Evolutionary conservation across 2,888 invertebrate species (phyloP), one percentile per base, ranked within the genome.

Genomic region (Drosophila rubida): DNA sequence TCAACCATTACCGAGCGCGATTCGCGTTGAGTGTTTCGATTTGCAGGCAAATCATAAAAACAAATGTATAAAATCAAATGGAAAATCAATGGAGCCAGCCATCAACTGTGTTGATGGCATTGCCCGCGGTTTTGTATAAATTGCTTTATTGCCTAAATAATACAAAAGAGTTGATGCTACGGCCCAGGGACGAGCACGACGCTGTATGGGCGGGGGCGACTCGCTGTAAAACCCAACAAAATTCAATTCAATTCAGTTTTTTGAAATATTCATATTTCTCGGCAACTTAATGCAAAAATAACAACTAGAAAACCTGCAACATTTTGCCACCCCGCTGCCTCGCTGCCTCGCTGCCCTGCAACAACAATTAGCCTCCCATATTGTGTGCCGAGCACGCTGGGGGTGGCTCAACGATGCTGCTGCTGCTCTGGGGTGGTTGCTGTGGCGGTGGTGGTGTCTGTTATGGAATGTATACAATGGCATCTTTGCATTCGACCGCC

Each of bases 41-140:
- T 82, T 82, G 85, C 85, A 75, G 85, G 75, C 85, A 85, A 85
- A 83, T 83, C 86, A 85, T 85, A 83, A 83, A 82, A 82, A 80
- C 78, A 82, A 83, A 83, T 83, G 82, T 75, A 82, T 80, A 83
- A 85, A 85, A 82, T 80, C 82, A 78, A 83, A 83, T 83, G 75
- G 82, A 85, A 83, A 83, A 83, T 83, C 82, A 83, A 83, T 85
- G 78, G 51, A 82, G 80, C 77, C 76, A 77, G 62, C 82, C 82
- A 82, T 79, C 82, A 85, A 85, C 69, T 70, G 75, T 61, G 69
- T 79, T 72, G 69, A 51, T 75, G 59, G 69, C 78, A 77, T 77
- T 64, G 71, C 75, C 69, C 68, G 83, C 75, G 83, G 80, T 75
- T 84, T 53, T 85, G 80, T 75, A 85, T 82, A 82, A 85, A 74